phyloP scores from a whole-genome alignment of 2,113 vertebrate species.

The Elephas maximus region DNA sequence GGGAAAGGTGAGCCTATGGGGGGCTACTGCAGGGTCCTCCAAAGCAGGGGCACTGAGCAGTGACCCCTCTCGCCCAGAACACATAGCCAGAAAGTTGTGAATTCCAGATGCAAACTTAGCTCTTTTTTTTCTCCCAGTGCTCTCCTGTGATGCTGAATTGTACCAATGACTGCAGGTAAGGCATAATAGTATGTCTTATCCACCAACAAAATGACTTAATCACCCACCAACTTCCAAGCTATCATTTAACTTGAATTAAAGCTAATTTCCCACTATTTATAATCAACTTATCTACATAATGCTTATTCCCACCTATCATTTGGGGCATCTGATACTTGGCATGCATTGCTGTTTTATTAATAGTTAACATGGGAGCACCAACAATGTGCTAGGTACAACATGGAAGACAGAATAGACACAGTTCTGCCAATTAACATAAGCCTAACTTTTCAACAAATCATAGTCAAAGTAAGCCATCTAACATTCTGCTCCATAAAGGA shows the following conservation, averaged over 20 bases:
- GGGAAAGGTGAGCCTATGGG: too few relatives aligned
- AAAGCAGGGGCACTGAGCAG: background rate
- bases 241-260: conserved; percentile 79
- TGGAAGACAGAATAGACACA: conserved; percentile 23
- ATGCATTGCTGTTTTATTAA: background rate
- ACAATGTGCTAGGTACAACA: background rate
- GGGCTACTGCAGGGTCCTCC: background rate
- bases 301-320: conserved; percentile 61
- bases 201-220: conserved; percentile 68
- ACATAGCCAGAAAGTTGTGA: background rate
- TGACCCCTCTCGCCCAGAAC: background rate
- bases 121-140: background rate
- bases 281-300: conserved; percentile 65
- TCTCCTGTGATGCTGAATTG: background rate
- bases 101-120: background rate
- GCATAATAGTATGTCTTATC: conserved; percentile 57
- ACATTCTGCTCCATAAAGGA: background rate
- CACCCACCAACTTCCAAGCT: conserved; percentile 47
- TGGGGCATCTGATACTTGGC: conserved; percentile 52
- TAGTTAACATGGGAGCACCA: conserved; percentile 13
- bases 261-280: conserved; percentile 67
- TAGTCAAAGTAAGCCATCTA: conserved; percentile 31
- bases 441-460: background rate
- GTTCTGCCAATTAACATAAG: background rate
- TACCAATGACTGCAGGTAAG: conserved; percentile 54